Evolutionary conservation across 2,797 vertebrate genomes (phyloP).

Genomic region (Pipistrellus pipistrellus): DNA sequence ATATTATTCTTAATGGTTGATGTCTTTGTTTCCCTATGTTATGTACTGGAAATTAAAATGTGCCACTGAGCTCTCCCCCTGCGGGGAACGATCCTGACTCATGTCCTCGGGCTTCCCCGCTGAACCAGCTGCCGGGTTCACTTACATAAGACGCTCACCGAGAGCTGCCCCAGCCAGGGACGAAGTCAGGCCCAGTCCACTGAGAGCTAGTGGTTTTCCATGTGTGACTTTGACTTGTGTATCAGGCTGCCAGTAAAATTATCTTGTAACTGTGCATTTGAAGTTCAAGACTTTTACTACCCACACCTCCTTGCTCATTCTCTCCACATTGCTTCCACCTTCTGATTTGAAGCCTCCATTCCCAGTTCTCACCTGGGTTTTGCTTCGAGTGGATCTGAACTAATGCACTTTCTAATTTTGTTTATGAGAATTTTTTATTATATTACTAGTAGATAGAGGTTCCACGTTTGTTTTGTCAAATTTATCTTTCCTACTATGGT

Average conservation of each 20-base stretch:
- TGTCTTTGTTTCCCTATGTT: neutral
- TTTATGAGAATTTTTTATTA: neutral
- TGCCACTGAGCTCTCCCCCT: neutral
- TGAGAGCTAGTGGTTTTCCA: rapidly evolving
- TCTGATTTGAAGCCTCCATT: neutral
- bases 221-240: neutral
- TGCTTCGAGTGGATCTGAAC: neutral
- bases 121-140: neutral
- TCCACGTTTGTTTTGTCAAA: neutral
- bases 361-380: neutral
- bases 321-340: neutral
- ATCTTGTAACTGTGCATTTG: neutral
- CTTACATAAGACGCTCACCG: neutral
- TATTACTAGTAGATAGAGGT: neutral
- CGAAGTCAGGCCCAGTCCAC: neutral
- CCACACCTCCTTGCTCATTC: neutral
- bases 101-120: rapidly evolving
- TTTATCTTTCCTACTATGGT: neutral
- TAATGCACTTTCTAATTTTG: neutral
- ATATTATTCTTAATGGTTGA: neutral
- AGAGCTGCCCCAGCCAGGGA: neutral
- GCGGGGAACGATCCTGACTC: neutral
- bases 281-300: neutral
- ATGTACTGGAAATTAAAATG: neutral
- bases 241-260: neutral